A percentile compares a stretch with the other conserved stretches of the same genome.
Conservation (phyloP, 2,113 vertebrate species). For the Sapayoa aenigma region DNA sequence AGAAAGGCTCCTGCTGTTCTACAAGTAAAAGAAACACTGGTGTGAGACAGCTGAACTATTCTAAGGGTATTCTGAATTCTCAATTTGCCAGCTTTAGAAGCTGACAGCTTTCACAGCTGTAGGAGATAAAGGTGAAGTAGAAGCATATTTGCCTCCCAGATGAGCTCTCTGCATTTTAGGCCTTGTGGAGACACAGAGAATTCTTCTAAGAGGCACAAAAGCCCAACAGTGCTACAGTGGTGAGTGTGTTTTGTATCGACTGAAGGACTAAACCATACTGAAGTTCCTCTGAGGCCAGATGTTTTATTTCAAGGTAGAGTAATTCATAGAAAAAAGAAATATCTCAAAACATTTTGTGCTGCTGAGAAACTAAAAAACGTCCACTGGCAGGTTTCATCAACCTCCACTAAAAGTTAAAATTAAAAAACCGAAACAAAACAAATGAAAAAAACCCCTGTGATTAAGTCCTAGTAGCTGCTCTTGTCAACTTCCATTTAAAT, state of each 20-base stretch:
- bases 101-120: background rate
- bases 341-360: background rate
- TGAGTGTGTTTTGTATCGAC: background rate
- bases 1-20: background rate
- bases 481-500: background rate
- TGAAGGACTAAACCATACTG: background rate
- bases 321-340: background rate
- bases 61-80: background rate
- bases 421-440: fast-evolving
- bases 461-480: background rate
- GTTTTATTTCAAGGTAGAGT: conserved; percentile 13
- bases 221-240: background rate
- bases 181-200: background rate
- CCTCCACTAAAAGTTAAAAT: background rate
- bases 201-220: background rate
- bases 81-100: background rate
- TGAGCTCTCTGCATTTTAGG: background rate
- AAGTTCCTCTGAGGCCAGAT: background rate
- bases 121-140: conserved; percentile 3
- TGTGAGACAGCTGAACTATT: background rate
- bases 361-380: background rate
- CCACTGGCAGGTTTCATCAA: background rate
- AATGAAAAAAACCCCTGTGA: fast-evolving
- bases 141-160: background rate
- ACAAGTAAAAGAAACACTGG: background rate